Conservation (phyloP, 2,797 vertebrate species). For the Scleropages formosus region DNA sequence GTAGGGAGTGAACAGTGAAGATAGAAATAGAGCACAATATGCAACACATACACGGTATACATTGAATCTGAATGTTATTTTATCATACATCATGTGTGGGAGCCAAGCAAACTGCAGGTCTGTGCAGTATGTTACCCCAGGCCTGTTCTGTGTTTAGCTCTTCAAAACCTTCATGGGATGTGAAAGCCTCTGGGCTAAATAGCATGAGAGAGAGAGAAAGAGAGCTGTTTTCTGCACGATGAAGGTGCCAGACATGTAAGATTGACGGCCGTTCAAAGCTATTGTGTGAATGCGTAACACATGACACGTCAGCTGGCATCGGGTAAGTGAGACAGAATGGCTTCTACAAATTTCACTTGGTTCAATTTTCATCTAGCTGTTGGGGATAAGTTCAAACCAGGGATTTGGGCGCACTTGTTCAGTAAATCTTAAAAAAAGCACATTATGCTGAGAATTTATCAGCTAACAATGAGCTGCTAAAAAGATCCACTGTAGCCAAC, state of each 20-base stretch:
- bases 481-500: not conserved
- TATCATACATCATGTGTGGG: too few species aligned
- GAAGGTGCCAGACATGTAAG: not conserved
- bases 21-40: too few species aligned
- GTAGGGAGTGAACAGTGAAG: too few species aligned
- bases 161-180: not conserved
- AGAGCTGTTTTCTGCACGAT: slow-evolving; percentile 13
- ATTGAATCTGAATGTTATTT: too few species aligned
- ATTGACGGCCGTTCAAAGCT: slow-evolving; percentile 8
- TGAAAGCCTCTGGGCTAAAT: not conserved
- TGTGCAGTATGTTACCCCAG: not conserved
- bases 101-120: not conserved
- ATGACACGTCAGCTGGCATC: too few species aligned
- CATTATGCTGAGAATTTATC: not conserved
- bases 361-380: too few species aligned
- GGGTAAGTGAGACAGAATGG: too few species aligned
- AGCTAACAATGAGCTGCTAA: not conserved
- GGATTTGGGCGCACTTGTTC: too few species aligned
- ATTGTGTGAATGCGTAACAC: not conserved
- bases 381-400: not conserved
- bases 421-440: not conserved
- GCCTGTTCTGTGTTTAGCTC: slow-evolving; percentile 6
- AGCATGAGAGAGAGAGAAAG: not conserved
- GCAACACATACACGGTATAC: too few species aligned
- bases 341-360: too few species aligned